Base-by-base conservation (phyloP, 2,113 vertebrate genomes). In the Rostratula benghalensis region DNA sequence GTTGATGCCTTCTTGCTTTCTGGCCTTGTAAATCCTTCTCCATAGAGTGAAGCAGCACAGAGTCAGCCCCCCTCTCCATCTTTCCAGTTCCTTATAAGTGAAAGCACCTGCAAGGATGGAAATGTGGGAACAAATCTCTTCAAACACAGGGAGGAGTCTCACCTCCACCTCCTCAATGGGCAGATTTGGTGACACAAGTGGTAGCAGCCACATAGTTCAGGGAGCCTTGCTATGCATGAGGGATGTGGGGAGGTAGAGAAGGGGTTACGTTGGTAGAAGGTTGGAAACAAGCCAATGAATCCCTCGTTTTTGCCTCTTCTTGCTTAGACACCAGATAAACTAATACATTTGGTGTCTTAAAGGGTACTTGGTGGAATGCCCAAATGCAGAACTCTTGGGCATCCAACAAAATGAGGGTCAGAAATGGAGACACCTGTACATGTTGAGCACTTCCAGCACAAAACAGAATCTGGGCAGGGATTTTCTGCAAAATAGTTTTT, bases 401-500 rank as follows among this genome's bases (percentile, higher is more conserved):
- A 2, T 2, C 41, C 74, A 79, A 50, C 30, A 80, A 65, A 61
- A 57, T 27, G 60, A 77, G 75, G 37, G 70, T 69, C 87, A 65
- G 81, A 63, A 80, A 35, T 6, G 12, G 27, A 85, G 84, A 57
- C 63, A 96, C 82, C 75, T 93, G 82, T 27, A 56, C 45, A 15
- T 23, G 5, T 65, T 0, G 6, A 91, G 30, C 25, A 43, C 37
- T 71, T 87, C 61, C 81, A 83, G 78, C 48, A 9, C 31, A 3
- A 10, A 84, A 56, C 54, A 93, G 67, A 46, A 94, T 75, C 90
- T 54, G 67, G 67, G 87, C 90, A 77, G 75, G 82, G 82, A 94
- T 94, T 77, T 88, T 83, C 90, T 74, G 78, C 54, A 63, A 45
- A 82, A 96, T 88, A 80, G 15, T 35, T 96, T 60, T 85, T 31